Base-by-base conservation (phyloP, 2,888 invertebrate genomes). In the Macaria liturata region DNA sequence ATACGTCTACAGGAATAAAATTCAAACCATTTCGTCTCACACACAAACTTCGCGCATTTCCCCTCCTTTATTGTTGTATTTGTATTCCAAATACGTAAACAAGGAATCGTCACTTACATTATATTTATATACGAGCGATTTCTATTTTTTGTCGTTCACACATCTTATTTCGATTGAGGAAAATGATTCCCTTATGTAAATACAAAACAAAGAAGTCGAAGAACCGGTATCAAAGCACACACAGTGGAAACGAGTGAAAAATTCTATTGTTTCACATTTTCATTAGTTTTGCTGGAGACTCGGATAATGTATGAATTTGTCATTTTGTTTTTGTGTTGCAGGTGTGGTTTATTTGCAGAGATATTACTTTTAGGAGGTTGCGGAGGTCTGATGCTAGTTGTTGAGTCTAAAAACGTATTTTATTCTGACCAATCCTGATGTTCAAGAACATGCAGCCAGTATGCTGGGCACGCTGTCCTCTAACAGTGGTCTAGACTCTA, bases 21-120 rank as follows among this genome's bases (percentile, higher is more conserved):
- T 20, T 20, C 20, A 20, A 20, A 20, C 20, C 20, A 20, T 20
- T 20, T 43, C 34, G 34, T 34, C 8, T 44, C 37, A 4, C 37
- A 51, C 50, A 54, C 43, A 50, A 43, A 51, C 49, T 59, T 66
- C 44, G 30, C 49, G 31, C 42, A 32, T 50, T 62, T 65, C 62
- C 63, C 54, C 59, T 54, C 46, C 64, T 65, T 63, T 62, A 63
- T 62, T 59, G 54, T 59, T 61, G 67, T 68, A 70, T 74, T 71
- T 70, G 71, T 75, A 76, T 72, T 75, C 70, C 63, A 64, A 65
- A 61, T 69, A 56, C 67, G 69, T 69, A 65, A 66, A 69, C 62
- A 62, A 40, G 53, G 9, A 70, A 74, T 70, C 66, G 71, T 64
- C 68, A 59, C 65, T 50, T 31, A 34, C 62, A 62, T 56, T 57